Base-by-base conservation (phyloP, 2,888 invertebrate genomes). In the Quadroppia sp. region DNA sequence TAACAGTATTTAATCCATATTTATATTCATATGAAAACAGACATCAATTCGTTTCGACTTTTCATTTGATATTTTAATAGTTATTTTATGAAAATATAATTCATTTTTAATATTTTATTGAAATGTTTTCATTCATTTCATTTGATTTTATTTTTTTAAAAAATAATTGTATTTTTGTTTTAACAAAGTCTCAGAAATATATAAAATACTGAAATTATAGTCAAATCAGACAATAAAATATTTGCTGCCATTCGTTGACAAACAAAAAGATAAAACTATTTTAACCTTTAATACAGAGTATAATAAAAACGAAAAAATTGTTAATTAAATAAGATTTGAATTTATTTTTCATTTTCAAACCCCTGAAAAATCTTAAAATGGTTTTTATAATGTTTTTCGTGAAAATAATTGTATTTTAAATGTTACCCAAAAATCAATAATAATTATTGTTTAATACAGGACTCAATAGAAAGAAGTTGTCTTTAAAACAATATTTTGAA, bases 161-260 rank as follows among this genome's bases (percentile, higher is more conserved):
- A 53, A 23, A 23, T 53, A 2, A 23, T 25, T 53, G 20, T 53
- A 53, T 25, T 53, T 48, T 53, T 25, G 11, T 53, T 53, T 25
- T 7, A 50, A 1, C 23, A 53, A 53, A 53, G 13, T 4, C 11
- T 23, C 25, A 13, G 53, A 53, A 20, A 53, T 53, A n/a, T 13
- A 53, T 23, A 23, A 23, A 53, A 17, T 15, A 45, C 45, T 7
- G 36, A 45, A 45, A 45, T 17, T 11, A 67, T 67, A 67, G 67
- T 67, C 67, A 67, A 40, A 20, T 13, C 59, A 67, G 67, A 64
- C 61, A 67, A 67, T 67, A 67, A 67, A 67, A 67, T 67, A 40
- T 67, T 67, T 67, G 67, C 42, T 67, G 67, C 67, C 67, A 67
- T 67, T 67, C 1, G n/a, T n/a, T 30, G 59, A 59, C 2, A 32